Conservation (phyloP, 1,140 invertebrate genomes). For the Zaprionus kolodkinae region DNA sequence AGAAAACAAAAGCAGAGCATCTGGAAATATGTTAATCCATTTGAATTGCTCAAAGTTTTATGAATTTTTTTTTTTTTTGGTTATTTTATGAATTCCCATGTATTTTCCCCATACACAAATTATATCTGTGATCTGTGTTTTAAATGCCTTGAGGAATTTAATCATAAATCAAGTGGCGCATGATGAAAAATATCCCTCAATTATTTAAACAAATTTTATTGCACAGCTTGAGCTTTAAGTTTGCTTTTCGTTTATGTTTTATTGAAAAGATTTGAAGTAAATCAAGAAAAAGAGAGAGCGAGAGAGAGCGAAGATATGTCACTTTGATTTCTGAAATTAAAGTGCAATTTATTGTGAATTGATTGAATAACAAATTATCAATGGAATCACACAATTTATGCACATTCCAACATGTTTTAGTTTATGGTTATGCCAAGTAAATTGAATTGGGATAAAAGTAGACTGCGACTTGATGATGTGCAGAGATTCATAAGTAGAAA, state of each 20-base stretch:
- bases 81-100: slow-evolving; percentile 1
- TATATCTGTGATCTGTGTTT: neutral
- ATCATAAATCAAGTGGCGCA: neutral
- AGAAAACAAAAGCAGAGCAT: neutral
- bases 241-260: neutral
- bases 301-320: neutral
- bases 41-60: neutral
- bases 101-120: neutral
- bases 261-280: neutral
- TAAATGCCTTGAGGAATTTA: neutral
- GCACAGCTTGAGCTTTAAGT: neutral
- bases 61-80: neutral
- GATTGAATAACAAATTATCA: neutral
- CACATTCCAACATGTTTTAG: neutral
- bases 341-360: slow-evolving; percentile 6
- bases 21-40: slow-evolving; percentile 14
- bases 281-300: neutral
- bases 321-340: slow-evolving; percentile 2
- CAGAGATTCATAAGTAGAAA: too few relatives aligned
- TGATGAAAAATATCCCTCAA: neutral
- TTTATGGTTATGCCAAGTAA: neutral
- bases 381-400: neutral
- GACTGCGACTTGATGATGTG: neutral
- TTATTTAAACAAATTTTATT: neutral
- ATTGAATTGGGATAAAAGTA: neutral